phyloP scores from a whole-genome alignment of 2,888 invertebrate species.

The Pocota personata region DNA sequence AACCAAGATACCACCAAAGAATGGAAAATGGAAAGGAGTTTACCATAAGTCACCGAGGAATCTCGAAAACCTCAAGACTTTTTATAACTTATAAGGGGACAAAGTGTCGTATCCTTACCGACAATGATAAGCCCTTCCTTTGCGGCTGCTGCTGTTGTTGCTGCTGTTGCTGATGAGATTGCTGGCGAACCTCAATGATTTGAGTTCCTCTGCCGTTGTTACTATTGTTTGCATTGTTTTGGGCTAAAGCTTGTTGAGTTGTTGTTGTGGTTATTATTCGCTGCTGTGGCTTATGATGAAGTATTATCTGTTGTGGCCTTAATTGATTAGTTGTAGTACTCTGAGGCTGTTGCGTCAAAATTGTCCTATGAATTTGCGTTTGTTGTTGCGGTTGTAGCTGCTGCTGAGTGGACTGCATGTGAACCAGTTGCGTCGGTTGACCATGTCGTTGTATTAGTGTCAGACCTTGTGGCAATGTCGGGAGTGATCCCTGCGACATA shows the following conservation, averaged over 20 bases:
- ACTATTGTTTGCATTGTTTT: conserved; percentile 62
- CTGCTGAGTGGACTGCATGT: conserved; percentile 80
- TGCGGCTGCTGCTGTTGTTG: conserved; percentile 82
- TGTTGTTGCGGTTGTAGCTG: conserved; percentile 78
- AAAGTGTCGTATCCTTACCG: conserved; percentile 77
- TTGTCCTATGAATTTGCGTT: conserved; percentile 80
- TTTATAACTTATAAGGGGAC: no score
- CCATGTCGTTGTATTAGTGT: conserved; percentile 82
- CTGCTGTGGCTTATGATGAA: conserved; percentile 80
- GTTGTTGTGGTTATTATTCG: conserved; percentile 78
- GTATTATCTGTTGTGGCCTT: conserved; percentile 80
- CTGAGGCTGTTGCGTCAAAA: conserved; percentile 80
- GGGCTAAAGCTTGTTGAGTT: conserved; percentile 58
- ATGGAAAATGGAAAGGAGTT: no score
- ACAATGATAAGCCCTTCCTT: conserved; percentile 81
- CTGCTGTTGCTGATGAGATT: conserved; percentile 77
- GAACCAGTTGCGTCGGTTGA: conserved; percentile 82
- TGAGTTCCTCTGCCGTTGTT: conserved; percentile 77
- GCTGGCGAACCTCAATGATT: conserved; percentile 79
- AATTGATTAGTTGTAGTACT: conserved; percentile 78
- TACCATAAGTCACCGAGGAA: no score
- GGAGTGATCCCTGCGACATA: conserved; percentile 79
- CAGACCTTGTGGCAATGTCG: conserved; percentile 81
- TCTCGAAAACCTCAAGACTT: no score
- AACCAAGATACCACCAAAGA: no score